Evolutionary conservation across 2,888 invertebrate species (phyloP).

Genomic region (Unio delphinus): DNA sequence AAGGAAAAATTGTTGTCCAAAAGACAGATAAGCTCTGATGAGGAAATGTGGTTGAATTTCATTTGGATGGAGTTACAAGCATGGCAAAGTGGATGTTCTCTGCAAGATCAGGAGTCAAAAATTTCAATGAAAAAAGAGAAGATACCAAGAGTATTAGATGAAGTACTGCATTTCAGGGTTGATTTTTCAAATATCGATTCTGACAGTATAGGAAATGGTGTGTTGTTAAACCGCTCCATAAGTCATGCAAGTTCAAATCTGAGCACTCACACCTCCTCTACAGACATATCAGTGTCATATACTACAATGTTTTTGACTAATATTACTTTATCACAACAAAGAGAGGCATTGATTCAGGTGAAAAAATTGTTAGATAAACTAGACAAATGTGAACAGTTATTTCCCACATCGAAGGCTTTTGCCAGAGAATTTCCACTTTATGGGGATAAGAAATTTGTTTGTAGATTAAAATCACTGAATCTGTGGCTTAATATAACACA

Average conservation of each 20-base stretch:
- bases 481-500: slow-evolving; percentile 92
- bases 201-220: neutral
- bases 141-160: slow-evolving; percentile 81
- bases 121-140: slow-evolving; percentile 82
- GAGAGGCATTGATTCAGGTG: slow-evolving; percentile 83
- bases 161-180: slow-evolving; percentile 81
- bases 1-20: slow-evolving; percentile 39
- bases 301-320: slow-evolving; percentile 46
- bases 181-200: slow-evolving; percentile 19
- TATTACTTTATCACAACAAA: slow-evolving; percentile 78
- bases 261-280: slow-evolving; percentile 15
- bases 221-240: neutral
- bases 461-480: slow-evolving; percentile 85
- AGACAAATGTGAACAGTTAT: slow-evolving; percentile 84
- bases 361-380: slow-evolving; percentile 81
- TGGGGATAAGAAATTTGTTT: slow-evolving; percentile 78
- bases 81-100: slow-evolving; percentile 74
- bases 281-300: slow-evolving; percentile 39
- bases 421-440: slow-evolving; percentile 82
- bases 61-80: slow-evolving; percentile 94
- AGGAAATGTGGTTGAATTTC: slow-evolving; percentile 90
- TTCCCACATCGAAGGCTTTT: slow-evolving; percentile 87
- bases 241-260: slow-evolving; percentile 30
- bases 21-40: slow-evolving; percentile 80
- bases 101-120: slow-evolving; percentile 84